Base-by-base conservation (phyloP, 2,888 invertebrate species). In the Xestia rhomboidea region DNA sequence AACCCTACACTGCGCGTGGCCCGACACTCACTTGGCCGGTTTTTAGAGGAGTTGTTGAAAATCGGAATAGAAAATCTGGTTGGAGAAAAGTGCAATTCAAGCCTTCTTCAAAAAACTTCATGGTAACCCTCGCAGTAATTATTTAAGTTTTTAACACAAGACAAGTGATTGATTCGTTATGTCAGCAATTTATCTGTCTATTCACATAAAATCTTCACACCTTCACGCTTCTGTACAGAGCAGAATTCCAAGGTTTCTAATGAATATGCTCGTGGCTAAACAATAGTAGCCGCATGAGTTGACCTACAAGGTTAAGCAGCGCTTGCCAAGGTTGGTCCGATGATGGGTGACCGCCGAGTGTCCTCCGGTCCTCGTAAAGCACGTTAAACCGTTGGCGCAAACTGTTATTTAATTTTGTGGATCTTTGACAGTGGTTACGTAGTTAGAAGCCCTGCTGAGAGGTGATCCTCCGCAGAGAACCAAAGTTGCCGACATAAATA, bases 181-280 rank as follows among this genome's bases (percentile, higher is more conserved):
- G 24, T 0, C 11, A 38, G 11, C 15, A 57, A 70, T 75, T 68
- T 57, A 68, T 75, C 13, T 41, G 11, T 57, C 11, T 67, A 44
- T 66, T 46, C 64, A 69, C 0, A 13, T 57, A 1, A 30, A 69
- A 70, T 74, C n/a, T 69, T 70, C 82, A 85, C 54, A 46, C 51
- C 1, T 60, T 80, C 41, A 68, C 13, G 24, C 30, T 57, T 63
- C 24, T n/a, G 15, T 24, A 18, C 44, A 49, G 30, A 51, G 30
- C 76, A 82, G 30, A 68, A 44, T 44, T 54, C 8, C 30, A 75
- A 82, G 76, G 62, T 57, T 46, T 24, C 5, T n/a, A 15, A 84
- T 64, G 24, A 64, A 68, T 72, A 38, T 51, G 7, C 3, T 30
- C 10, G 10, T 27, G 15, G 15, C 27, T 18, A 27, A 7, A 57